Percentiles rank a stretch among this genome's conserved stretches.
These are phyloP conservation scores for Eupithecia subfuscata DNA, from an alignment of 2,888 invertebrate genomes.

Conservation along the genomic window DNA sequence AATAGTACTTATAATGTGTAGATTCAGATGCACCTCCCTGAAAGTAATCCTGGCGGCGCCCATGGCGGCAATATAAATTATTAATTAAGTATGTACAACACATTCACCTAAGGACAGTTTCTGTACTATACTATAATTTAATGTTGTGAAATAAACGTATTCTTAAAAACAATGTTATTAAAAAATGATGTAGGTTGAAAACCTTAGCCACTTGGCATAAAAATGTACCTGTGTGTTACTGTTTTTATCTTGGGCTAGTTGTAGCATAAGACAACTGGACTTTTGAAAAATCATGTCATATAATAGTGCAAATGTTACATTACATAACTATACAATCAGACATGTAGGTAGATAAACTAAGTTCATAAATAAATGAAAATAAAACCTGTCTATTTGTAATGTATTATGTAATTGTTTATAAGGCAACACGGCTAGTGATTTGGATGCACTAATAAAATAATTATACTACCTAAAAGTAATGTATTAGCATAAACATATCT, in stretches of 20 bases:
- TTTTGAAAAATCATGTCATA: not conserved
- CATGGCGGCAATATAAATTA: too few relatives aligned
- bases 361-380: not conserved
- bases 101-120: too few relatives aligned
- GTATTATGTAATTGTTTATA: slow-evolving; percentile 8
- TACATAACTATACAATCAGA: not conserved
- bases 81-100: too few relatives aligned
- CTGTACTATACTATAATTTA: too few relatives aligned
- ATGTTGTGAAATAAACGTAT: too few relatives aligned
- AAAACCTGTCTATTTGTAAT: slow-evolving; percentile 8
- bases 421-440: slow-evolving; percentile 20
- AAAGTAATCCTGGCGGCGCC: too few relatives aligned
- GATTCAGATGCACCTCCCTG: too few relatives aligned
- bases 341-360: not conserved
- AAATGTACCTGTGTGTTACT: not conserved
- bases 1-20: too few relatives aligned
- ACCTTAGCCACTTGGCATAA: not conserved
- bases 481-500: not conserved
- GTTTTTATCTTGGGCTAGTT: not conserved
- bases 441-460: slow-evolving; percentile 7
- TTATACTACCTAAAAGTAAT: not conserved
- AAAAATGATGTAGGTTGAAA: not conserved
- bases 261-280: not conserved
- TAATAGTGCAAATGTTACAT: not conserved
- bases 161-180: too few relatives aligned